A percentile compares a stretch with the other conserved stretches of the same genome.
These are phyloP conservation scores for Chrysomallon squamiferum DNA, from an alignment of 1,140 invertebrate genomes.

Conservation along the genomic window DNA sequence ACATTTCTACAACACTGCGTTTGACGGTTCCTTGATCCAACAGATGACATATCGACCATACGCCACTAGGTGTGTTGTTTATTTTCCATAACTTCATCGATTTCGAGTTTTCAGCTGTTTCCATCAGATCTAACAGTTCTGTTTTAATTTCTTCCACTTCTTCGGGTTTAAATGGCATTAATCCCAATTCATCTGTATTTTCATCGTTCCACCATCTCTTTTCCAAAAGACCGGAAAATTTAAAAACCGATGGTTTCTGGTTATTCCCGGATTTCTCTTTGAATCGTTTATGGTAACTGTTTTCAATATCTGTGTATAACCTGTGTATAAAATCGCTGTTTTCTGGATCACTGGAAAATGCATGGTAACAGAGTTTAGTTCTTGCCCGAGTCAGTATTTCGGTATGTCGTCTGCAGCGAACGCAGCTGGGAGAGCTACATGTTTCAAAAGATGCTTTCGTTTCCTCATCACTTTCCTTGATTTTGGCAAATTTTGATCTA, in stretches of 20 bases:
- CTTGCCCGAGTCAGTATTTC: conserved; percentile 22
- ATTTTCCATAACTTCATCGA: conserved; percentile 24
- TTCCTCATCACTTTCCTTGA: not conserved
- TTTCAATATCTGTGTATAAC: not conserved
- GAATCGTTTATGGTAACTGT: not conserved
- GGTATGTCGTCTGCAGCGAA: conserved; percentile 36
- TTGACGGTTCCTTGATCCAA: conserved; percentile 45
- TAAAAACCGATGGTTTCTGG: conserved; percentile 28
- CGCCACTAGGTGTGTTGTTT: conserved; percentile 42
- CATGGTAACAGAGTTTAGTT: conserved; percentile 12
- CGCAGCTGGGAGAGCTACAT: conserved; percentile 38
- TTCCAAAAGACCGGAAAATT: conserved; percentile 13
- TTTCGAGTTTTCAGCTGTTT: not conserved
- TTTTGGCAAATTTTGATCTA: not conserved
- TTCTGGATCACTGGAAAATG: conserved; percentile 1
- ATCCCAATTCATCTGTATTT: conserved; percentile 15
- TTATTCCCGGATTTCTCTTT: not conserved
- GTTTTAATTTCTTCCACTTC: conserved; percentile 24
- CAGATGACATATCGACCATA: conserved; percentile 48
- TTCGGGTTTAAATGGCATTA: conserved; percentile 16
- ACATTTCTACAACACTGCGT: conserved; percentile 21
- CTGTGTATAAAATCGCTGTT: not conserved
- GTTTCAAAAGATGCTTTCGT: not conserved
- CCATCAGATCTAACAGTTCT: conserved; percentile 23
- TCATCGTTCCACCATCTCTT: conserved; percentile 16